Conservation (phyloP, 1,140 invertebrate species). For the Scaptomyza pallida region DNA sequence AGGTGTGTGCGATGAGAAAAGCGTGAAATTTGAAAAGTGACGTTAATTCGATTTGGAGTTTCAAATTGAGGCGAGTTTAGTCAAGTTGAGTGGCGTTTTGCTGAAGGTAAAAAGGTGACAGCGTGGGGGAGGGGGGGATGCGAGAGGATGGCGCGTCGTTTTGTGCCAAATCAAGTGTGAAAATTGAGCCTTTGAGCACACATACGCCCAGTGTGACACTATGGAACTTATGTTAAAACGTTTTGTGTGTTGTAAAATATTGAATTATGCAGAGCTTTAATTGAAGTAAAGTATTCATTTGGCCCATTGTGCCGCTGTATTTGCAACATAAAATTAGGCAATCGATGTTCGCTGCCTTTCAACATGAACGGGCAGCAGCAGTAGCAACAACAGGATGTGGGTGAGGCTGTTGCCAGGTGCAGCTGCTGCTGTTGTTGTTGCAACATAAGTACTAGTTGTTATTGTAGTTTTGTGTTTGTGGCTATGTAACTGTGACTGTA, state of each 20-base stretch:
- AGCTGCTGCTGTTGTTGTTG: slow-evolving; percentile 18
- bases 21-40: slow-evolving; percentile 77
- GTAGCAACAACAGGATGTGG: slow-evolving; percentile 38
- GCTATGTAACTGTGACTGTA: slow-evolving; percentile 10
- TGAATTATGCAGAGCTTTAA: no score
- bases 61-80: slow-evolving; percentile 10
- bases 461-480: not conserved
- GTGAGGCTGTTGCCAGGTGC: slow-evolving; percentile 49
- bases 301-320: not conserved
- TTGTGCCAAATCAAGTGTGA: slow-evolving; percentile 66
- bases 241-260: no score
- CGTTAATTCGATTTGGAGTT: slow-evolving; percentile 68
- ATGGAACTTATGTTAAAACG: not conserved
- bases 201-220: not conserved
- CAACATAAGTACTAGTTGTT: no score
- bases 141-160: slow-evolving; percentile 14
- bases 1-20: slow-evolving; percentile 37
- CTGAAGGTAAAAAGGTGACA: not conserved
- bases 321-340: slow-evolving; percentile 62
- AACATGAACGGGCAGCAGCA: slow-evolving; percentile 46
- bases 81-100: slow-evolving; percentile 8
- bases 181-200: slow-evolving; percentile 65
- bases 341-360: slow-evolving; percentile 56
- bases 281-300: not conserved
- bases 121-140: not conserved